Evolutionary conservation across 2,888 invertebrate species (phyloP), one percentile per base, ranked within the genome.

Genomic region (Sphaerophoria rueppellii): DNA sequence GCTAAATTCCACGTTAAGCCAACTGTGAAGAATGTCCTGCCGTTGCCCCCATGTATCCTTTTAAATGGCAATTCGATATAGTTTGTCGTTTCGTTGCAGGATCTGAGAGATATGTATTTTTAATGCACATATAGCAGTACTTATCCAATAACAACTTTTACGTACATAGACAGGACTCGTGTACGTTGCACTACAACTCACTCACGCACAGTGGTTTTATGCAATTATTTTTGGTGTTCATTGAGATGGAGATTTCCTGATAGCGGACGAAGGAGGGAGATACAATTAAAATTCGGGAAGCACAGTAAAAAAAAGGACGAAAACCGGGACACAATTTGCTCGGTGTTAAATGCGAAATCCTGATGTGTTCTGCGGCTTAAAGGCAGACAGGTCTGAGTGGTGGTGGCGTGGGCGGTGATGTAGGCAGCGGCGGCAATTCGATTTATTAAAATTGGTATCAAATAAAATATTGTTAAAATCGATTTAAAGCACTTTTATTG

Each of bases 391-490:
- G 43, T 40, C 2, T 3, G 32, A 6, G 1, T 11, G 54, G 16
- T 5, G 11, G n/a, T 40, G 37, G 16, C 3, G n/a, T 43, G 43
- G 12, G 32, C 24, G 12, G 14, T 16, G 37, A 6, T 6, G 35
- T 32, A 1, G 37, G 74, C 16, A 6, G 37, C 46, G 50, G 78
- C 71, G 67, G 54, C 74, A 74, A 85, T 85, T 81, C 80, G 85
- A 85, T 85, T 85, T 85, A 85, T 85, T 85, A 85, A 85, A 85
- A 85, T 81, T 81, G 85, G 80, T 85, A 85, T 85, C 80, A 85
- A 85, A 81, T 85, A 85, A 85, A 85, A 85, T 85, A 85, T 85
- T 85, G 85, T 85, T 80, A 85, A 83, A 85, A 85, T 85, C 85
- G 85, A 85, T 85, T 85, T 85, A 85, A 85, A 81, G 77, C 69